Evolutionary conservation across 2,888 invertebrate species (phyloP), one percentile per base, ranked within the genome.

Genomic region (Hoplodrina ambigua): DNA sequence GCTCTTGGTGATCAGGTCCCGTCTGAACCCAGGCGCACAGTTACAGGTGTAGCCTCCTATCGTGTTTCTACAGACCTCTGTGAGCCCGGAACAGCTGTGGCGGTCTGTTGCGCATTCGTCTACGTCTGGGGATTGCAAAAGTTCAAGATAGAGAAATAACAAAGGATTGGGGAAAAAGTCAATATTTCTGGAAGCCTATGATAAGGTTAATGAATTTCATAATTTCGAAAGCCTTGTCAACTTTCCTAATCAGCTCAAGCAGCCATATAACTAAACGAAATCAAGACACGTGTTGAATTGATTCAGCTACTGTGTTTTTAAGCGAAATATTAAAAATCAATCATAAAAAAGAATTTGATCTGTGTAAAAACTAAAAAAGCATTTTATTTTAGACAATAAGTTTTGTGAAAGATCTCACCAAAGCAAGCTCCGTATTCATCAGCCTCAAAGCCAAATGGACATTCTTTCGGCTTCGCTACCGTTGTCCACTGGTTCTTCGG

Each of bases 11-110:
- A 81, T 52, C n/a, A 95, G 91, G 85, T 98, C 98, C 73, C 97
- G 96, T 7, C 97, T 93, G 91, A 98, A 99, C 0, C 98, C 98
- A 0, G 96, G 92, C 0, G 98, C 98, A 87, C 99, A 99, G 50
- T 97, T 97, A 88, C 98, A 99, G 8, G 96, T 92, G 89, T 98
- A 99, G 6, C 98, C 98, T 0, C 99, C 99, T 0, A 98, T 97
- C 0, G 98, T 97, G 90, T 99, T 99, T 37, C 97, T 96, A 87
- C 99, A 99, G 3, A 96, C 94, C 83, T 97, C 97, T 0, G 96
- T 94, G 1, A 94, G 88, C 0, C 92, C 91, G 0, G 94, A 96
- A 84, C 97, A 97, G 33, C 94, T 91, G 85, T 97, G 96, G 4
- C 92, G 90, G 53, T 96, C 96, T 49, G 96, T 96, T 0, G 93